Percentiles rank a stretch among this genome's conserved stretches.
Evolutionary conservation across 1,140 invertebrate genomes (phyloP).

Genomic region (Caenorhabditis latens): DNA sequence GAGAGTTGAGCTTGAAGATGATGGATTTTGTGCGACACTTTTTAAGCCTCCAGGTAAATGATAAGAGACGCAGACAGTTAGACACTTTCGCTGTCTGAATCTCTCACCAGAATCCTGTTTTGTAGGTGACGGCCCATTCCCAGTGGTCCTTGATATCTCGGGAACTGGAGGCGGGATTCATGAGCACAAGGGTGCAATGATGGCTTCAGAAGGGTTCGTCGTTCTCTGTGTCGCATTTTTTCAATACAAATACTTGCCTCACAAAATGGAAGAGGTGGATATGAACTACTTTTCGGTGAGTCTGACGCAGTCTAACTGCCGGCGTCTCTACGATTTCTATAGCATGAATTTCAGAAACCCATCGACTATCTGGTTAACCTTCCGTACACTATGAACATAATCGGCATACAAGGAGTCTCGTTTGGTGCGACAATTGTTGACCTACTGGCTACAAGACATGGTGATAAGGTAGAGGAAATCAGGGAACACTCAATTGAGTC

Average conservation of each 20-base stretch:
- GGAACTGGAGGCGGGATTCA: constrained; percentile 60
- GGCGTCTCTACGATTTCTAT: too few relatives aligned
- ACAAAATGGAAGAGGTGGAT: constrained; percentile 54
- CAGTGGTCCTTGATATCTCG: constrained; percentile 52
- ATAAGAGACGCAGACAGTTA: too few relatives aligned
- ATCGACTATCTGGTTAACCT: constrained; percentile 21
- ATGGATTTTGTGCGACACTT: constrained; percentile 59
- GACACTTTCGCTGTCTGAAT: too few relatives aligned
- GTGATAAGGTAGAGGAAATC: constrained; percentile 33
- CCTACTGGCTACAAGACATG: constrained; percentile 48
- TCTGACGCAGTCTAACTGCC: not conserved
- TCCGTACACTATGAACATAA: constrained; percentile 47
- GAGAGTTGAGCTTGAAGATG: constrained; percentile 51
- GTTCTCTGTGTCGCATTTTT: constrained; percentile 61
- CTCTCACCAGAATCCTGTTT: too few relatives aligned
- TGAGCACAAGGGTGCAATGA: constrained; percentile 59
- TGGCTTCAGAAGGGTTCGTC: constrained; percentile 60
- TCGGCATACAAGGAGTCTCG: constrained; percentile 61
- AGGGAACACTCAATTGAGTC: not conserved
- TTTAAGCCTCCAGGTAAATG: constrained; percentile 49
- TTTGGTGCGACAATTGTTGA: constrained; percentile 62
- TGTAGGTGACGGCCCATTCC: constrained; percentile 51
- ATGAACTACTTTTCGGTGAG: constrained; percentile 52
- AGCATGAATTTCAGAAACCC: constrained; percentile 6
- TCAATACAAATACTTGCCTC: constrained; percentile 52